Base-by-base conservation (phyloP, 2,888 invertebrate genomes). In the Eupithecia insigniata region DNA sequence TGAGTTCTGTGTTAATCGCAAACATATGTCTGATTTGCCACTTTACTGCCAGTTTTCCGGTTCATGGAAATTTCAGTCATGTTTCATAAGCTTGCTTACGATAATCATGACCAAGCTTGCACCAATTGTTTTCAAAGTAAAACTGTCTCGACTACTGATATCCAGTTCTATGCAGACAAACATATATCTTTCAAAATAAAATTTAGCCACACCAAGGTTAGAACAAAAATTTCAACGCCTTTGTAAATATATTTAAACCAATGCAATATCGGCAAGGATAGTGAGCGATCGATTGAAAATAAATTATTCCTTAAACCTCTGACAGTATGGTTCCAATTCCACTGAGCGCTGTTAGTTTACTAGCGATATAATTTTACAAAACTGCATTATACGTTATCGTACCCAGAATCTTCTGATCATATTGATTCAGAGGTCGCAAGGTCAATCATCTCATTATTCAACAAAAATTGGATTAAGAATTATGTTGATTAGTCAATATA, bases 371-470 rank as follows among this genome's bases (percentile, higher is more conserved):
- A 30, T 32, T 34, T n/a, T 18, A 30, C 10, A 18, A 22, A 34
- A 36, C 36, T 22, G 36, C 34, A 36, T 14, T 36, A 62, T 22
- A 60, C 43, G 32, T 61, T 46, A 32, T 46, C 34, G 28, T 36
- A 64, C 36, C 36, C 64, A 64, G 64, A 64, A 64, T 64, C 64
- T 64, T 26, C 12, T 26, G 46, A 46, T 46, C 34, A 34, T 18
- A 60, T 69, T 34, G 69, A 62, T 34, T 62, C 69, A 69, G 69
- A 68, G 58, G 60, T 67, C 43, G 28, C 30, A 30, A 32, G 68
- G 68, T 69, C 69, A 69, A 36, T 30, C 32, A 62, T 43, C 69
- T 62, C 32, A 34, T 22, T 58, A 69, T 62, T 62, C 34, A 30
- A 68, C 43, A 32, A 46, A 62, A 60, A 65, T 39, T 66, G 70